These are phyloP conservation scores for Eumeta japonica DNA, from an alignment of 1,140 invertebrate species.

Conservation along the genomic window DNA sequence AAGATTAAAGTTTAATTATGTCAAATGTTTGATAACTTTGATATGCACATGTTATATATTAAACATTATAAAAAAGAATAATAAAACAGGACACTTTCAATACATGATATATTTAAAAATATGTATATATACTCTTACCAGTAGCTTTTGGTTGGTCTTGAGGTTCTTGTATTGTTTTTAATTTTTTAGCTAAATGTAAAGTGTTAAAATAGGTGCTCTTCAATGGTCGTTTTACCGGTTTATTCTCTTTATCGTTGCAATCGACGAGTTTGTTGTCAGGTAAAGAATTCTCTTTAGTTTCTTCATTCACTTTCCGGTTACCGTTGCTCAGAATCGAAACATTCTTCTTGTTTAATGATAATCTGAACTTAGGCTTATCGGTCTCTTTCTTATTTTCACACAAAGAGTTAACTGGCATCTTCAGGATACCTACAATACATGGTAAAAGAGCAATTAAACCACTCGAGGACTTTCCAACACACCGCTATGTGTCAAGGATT, in stretches of 20 bases:
- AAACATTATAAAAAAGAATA: background rate
- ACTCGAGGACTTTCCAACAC: slow-evolving; percentile 21
- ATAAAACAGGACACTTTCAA: background rate
- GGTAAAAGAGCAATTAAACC: slow-evolving; percentile 13
- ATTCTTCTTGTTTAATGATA: slow-evolving; percentile 50
- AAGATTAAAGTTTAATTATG: no score
- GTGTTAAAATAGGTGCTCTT: slow-evolving; percentile 38
- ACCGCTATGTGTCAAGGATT: slow-evolving; percentile 36
- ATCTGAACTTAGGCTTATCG: slow-evolving; percentile 43
- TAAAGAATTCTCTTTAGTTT: slow-evolving; percentile 21
- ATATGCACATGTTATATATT: slow-evolving; percentile 6
- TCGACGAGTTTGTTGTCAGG: slow-evolving; percentile 13
- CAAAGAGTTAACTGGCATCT: slow-evolving; percentile 54
- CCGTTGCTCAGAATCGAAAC: slow-evolving; percentile 34
- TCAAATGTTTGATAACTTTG: no score
- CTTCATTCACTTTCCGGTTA: slow-evolving; percentile 23
- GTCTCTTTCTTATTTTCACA: slow-evolving; percentile 49
- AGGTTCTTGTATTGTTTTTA: slow-evolving; percentile 32
- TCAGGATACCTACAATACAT: slow-evolving; percentile 50
- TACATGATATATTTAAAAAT: background rate
- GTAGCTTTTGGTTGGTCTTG: slow-evolving; percentile 21
- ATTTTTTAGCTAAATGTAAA: slow-evolving; percentile 42
- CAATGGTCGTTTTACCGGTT: slow-evolving; percentile 35
- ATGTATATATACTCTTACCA: slow-evolving; percentile 21
- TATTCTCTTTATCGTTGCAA: slow-evolving; percentile 41